Evolutionary conservation across 2,797 vertebrate genomes (phyloP).

Genomic region (Amblyraja radiata): DNA sequence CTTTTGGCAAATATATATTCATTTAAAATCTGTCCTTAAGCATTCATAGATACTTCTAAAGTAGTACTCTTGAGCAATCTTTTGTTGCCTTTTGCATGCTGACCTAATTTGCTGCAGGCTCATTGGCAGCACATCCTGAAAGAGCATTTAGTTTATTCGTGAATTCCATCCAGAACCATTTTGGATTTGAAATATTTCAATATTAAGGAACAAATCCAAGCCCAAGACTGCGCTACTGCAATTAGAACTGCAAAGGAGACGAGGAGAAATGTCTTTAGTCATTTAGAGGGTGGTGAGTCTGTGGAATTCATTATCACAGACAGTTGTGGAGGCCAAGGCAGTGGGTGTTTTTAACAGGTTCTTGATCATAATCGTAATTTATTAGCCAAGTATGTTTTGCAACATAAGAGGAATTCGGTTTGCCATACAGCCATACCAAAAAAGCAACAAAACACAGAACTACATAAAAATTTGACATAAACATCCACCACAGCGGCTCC

Average conservation of each 20-base stretch:
- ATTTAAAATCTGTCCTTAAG: background rate
- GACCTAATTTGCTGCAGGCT: background rate
- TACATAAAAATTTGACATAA: no score
- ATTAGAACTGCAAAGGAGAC: background rate
- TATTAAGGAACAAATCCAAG: background rate
- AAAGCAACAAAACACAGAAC: no score
- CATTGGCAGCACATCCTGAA: background rate
- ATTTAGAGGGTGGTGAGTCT: no score
- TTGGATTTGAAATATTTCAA: background rate
- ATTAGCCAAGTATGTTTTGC: no score
- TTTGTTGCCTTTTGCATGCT: background rate
- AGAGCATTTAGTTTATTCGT: background rate
- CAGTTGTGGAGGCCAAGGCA: no score
- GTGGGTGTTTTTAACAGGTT: no score
- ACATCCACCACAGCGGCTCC: no score
- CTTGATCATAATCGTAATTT: no score
- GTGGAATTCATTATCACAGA: no score
- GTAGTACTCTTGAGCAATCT: background rate
- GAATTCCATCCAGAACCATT: background rate
- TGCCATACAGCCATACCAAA: no score
- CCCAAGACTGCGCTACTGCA: background rate
- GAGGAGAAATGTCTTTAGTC: no score
- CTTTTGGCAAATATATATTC: background rate
- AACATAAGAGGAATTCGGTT: no score
- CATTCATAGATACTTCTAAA: background rate